Base-by-base conservation (phyloP, 2,113 vertebrate genomes). In the Syrmaticus mikado region DNA sequence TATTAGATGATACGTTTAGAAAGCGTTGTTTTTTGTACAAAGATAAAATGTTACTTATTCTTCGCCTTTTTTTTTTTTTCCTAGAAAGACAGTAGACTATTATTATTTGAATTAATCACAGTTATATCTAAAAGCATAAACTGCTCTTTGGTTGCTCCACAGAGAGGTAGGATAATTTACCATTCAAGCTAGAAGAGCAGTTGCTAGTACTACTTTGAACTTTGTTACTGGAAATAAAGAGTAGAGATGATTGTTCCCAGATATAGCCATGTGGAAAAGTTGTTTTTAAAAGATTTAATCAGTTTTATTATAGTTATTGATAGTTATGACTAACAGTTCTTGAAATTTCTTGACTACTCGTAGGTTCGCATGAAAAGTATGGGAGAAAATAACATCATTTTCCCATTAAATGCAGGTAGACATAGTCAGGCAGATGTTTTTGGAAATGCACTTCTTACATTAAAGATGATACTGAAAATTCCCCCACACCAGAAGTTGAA, bases 121-220 rank as follows among this genome's bases (percentile, higher is more conserved):
- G 72, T 74, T 78, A 16, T 4, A 21, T 48, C 17, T 38, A 68
- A 52, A 8, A 58, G 2, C 34, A 70, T 64, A 41, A 50, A 40
- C 2, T 46, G 4, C 61, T 74, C 34, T 52, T 82, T n/a, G 32
- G 6, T n/a, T 82, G 74, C 41, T 82, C 74, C 34, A 65, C 22
- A 53, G 21, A 28, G 46, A 86, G 75, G 38, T 5, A 58, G 13
- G 66, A 62, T 21, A 58, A 76, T 77, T 92, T 88, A 27, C 40
- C 25, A 55, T 87, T 80, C 67, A 87, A 92, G 40, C 20, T 89
- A 62, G 38, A 70, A 78, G 21, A 81, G 77, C 67, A 93, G 91
- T 79, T 82, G n/a, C 41, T 84, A 77, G 36, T 38, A n/a, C 36
- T 57, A 61, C 38, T 46, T 87, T 88, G 66, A 92, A 52, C 40